phyloP scores from a whole-genome alignment of 2,113 vertebrate genomes.

The Neogale vison region DNA sequence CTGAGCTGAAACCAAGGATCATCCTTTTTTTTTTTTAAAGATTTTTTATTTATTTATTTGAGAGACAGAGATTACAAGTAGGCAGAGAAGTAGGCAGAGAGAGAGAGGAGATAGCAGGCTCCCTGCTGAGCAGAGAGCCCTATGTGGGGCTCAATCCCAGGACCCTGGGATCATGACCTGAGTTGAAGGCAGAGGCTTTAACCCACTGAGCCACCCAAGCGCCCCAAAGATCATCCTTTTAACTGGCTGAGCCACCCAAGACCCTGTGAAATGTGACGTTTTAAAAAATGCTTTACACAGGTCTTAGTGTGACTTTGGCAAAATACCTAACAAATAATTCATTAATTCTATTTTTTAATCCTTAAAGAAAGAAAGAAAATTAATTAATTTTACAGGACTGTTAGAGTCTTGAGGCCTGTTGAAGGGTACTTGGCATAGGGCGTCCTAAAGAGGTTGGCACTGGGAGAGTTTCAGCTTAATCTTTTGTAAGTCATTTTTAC shows the following conservation, averaged over 20 bases:
- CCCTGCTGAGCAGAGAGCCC: no score
- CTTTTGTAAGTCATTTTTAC: not conserved
- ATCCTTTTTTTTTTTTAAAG: not conserved
- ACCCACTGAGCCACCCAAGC: no score
- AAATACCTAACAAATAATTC: not conserved
- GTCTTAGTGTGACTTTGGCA: not conserved
- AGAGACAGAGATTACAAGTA: no score
- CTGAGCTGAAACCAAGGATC: not conserved
- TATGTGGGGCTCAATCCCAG: no score
- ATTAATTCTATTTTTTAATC: not conserved
- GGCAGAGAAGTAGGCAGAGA: no score
- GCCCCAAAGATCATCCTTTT: not conserved
- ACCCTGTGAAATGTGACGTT: not conserved
- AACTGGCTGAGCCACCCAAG: not conserved
- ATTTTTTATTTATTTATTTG: no score
- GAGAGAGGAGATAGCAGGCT: no score
- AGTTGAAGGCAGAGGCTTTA: no score
- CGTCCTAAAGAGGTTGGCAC: not conserved
- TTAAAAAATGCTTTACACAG: not conserved
- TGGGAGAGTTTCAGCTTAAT: not conserved
- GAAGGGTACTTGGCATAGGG: not conserved
- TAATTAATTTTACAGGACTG: not conserved
- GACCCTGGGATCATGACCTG: no score
- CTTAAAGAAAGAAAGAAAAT: not conserved
- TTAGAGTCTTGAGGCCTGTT: not conserved